phyloP scores from a whole-genome alignment of 2,888 invertebrate genomes.

The Trissolcus japonicus region DNA sequence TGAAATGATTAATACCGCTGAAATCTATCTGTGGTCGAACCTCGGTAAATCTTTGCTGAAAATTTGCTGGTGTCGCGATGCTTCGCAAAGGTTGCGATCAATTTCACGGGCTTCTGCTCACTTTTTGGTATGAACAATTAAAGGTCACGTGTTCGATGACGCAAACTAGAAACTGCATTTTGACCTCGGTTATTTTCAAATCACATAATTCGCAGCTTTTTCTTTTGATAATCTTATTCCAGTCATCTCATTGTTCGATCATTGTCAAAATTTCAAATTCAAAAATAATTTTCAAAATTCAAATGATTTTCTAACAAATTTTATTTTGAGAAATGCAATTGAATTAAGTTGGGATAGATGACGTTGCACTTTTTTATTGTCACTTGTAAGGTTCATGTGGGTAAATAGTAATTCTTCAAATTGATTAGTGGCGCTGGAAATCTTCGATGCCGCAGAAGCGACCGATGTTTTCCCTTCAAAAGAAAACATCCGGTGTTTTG shows the following conservation, averaged over 20 bases:
- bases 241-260: background rate
- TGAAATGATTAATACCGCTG: background rate
- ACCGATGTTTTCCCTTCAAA: too few species aligned
- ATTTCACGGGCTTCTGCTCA: constrained; percentile 45
- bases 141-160: constrained; percentile 66
- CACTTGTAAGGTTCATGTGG: too few species aligned
- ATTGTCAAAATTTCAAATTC: too few species aligned
- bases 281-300: too few species aligned
- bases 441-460: too few species aligned
- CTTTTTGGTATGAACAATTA: constrained; percentile 44
- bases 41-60: constrained; percentile 4
- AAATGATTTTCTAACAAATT: background rate
- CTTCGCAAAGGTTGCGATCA: constrained; percentile 30
- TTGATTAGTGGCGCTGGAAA: too few species aligned
- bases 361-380: too few species aligned
- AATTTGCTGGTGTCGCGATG: background rate
- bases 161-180: constrained; percentile 72
- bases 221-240: background rate
- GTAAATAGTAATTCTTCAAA: too few species aligned
- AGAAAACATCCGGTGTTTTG: background rate
- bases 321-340: background rate
- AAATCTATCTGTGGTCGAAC: background rate
- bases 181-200: constrained; percentile 69
- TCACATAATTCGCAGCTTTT: constrained; percentile 59
- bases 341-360: background rate